phyloP scores from a whole-genome alignment of 2,888 invertebrate genomes.

The Tetheella fluctuosa region DNA sequence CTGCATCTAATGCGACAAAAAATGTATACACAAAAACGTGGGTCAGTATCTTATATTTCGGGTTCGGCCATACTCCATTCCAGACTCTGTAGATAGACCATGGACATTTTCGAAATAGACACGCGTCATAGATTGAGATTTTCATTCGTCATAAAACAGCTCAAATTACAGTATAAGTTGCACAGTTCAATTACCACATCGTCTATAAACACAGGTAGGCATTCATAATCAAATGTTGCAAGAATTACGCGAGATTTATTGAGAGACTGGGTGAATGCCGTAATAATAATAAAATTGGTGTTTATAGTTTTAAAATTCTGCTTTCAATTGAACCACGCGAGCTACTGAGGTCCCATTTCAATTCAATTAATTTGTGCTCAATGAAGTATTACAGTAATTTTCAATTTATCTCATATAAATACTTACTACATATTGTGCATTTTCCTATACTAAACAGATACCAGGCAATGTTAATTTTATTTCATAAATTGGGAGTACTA shows the following conservation, averaged over 20 bases:
- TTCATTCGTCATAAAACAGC: too few relatives aligned
- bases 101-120: too few relatives aligned
- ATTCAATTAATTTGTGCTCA: background rate
- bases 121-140: too few relatives aligned
- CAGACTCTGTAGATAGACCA: too few relatives aligned
- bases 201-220: too few relatives aligned
- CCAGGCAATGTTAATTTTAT: background rate
- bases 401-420: background rate
- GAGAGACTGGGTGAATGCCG: too few relatives aligned
- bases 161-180: too few relatives aligned
- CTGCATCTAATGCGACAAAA: background rate
- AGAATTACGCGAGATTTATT: too few relatives aligned
- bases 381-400: background rate
- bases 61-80: too few relatives aligned
- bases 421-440: slow-evolving; percentile 1
- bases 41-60: background rate
- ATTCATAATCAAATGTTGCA: too few relatives aligned
- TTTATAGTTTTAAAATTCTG: background rate
- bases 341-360: background rate
- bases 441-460: background rate
- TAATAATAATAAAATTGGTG: too few relatives aligned
- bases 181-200: too few relatives aligned
- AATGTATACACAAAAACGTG: background rate
- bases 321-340: background rate
- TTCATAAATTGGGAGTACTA: background rate